phyloP scores from a whole-genome alignment of 2,888 invertebrate species.

The Drosophila austrosaltans region DNA sequence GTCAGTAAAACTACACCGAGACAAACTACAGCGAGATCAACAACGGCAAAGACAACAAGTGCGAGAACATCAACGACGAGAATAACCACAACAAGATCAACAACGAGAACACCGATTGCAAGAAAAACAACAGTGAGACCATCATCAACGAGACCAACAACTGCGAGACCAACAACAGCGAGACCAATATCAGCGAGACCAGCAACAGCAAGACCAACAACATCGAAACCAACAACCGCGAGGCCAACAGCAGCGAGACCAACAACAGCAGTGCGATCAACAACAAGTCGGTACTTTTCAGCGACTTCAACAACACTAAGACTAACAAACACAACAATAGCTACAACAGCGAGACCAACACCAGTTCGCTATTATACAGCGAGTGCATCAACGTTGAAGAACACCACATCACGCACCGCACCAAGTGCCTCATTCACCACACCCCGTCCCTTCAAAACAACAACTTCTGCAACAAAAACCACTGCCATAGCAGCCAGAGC shows the following conservation, averaged over 20 bases:
- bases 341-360: slow-evolving; percentile 8
- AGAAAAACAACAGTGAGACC: too few relatives aligned
- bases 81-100: slow-evolving; percentile 7
- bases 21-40: background rate
- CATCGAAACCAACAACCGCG: slow-evolving; percentile 15
- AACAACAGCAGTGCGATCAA: slow-evolving; percentile 11
- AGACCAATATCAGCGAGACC: background rate
- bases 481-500: slow-evolving; percentile 7
- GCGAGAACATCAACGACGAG: slow-evolving; percentile 15
- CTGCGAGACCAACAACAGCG: slow-evolving; percentile 19
- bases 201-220: slow-evolving; percentile 18
- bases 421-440: background rate
- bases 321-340: slow-evolving; percentile 14
- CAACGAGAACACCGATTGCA: background rate
- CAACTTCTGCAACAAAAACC: slow-evolving; percentile 24
- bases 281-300: slow-evolving; percentile 3
- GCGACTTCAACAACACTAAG: slow-evolving; percentile 23
- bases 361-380: slow-evolving; percentile 16
- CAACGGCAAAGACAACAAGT: slow-evolving; percentile 17
- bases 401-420: background rate
- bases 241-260: slow-evolving; percentile 11
- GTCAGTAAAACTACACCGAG: too few relatives aligned
- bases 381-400: background rate
- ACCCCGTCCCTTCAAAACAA: slow-evolving; percentile 3
- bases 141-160: background rate